phyloP scores from a whole-genome alignment of 2,888 invertebrate genomes.

The Agonopterix alstromeriana region DNA sequence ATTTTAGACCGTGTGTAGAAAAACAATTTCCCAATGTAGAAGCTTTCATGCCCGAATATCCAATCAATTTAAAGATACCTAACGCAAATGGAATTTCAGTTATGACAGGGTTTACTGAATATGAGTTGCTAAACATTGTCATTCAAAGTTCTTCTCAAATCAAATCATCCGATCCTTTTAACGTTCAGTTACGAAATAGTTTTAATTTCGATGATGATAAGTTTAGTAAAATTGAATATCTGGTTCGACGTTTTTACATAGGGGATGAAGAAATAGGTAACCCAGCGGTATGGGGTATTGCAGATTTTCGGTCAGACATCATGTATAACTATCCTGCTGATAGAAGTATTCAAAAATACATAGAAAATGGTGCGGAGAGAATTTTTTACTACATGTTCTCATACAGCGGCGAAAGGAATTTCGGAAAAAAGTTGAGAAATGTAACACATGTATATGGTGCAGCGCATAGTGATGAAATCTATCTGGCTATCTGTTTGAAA shows the following conservation, averaged over 20 bases:
- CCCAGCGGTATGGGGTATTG: neutral
- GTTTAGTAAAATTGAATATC: neutral
- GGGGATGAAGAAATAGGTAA: conserved; percentile 1
- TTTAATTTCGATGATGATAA: neutral
- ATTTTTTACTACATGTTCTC: conserved; percentile 3
- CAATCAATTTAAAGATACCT: conserved; percentile 16
- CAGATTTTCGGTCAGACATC: conserved; percentile 3
- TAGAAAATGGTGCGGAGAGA: conserved; percentile 12
- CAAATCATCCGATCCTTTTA: no score
- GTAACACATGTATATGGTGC: conserved; percentile 23
- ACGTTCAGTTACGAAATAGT: conserved; percentile 7
- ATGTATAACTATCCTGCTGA: conserved; percentile 5
- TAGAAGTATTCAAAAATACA: conserved; percentile 9
- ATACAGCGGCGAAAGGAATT: conserved; percentile 34
- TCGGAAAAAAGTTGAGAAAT: conserved; percentile 16
- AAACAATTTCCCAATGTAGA: conserved; percentile 25
- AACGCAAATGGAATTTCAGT: conserved; percentile 11
- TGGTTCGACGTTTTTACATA: conserved; percentile 1
- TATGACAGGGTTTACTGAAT: neutral
- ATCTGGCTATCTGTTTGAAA: conserved; percentile 32
- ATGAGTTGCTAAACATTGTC: no score
- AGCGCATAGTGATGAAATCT: conserved; percentile 33
- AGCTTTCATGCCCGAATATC: conserved; percentile 21
- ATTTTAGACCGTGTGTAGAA: conserved; percentile 27
- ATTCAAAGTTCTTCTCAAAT: no score